Evolutionary conservation across 2,888 invertebrate species (phyloP).

Genomic region (Crematogaster levior): DNA sequence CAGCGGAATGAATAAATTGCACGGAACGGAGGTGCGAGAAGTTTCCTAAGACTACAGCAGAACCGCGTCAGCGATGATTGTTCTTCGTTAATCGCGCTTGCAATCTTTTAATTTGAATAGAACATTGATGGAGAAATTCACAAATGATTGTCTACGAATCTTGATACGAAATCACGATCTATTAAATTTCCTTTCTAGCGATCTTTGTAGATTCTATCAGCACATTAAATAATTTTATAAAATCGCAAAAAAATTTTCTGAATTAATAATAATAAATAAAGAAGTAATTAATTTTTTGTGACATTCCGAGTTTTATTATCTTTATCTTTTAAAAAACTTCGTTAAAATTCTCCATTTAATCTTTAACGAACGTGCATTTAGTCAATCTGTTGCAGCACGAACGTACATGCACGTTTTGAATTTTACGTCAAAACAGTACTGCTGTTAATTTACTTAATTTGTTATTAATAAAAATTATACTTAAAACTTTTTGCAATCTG

Average conservation of each 20-base stretch:
- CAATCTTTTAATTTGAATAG: not conserved
- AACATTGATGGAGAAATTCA: not conserved
- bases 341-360: not conserved
- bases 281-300: not conserved
- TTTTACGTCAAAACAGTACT: not conserved
- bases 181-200: not conserved
- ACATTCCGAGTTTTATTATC: not conserved
- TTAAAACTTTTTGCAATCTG: not conserved
- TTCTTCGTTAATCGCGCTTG: conserved; percentile 21
- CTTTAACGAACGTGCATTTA: not conserved
- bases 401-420: not conserved
- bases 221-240: not conserved
- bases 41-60: conserved; percentile 26
- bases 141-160: not conserved
- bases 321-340: not conserved
- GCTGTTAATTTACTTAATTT: not conserved
- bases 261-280: not conserved
- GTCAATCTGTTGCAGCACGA: not conserved
- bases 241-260: not conserved
- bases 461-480: not conserved
- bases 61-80: conserved; percentile 4
- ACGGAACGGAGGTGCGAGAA: conserved; percentile 24
- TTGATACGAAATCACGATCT: not conserved
- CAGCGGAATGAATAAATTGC: conserved; percentile 63
- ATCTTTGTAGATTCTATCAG: not conserved